Conservation (phyloP, 2,888 invertebrate species). For the Nemotelus nigrinus region DNA sequence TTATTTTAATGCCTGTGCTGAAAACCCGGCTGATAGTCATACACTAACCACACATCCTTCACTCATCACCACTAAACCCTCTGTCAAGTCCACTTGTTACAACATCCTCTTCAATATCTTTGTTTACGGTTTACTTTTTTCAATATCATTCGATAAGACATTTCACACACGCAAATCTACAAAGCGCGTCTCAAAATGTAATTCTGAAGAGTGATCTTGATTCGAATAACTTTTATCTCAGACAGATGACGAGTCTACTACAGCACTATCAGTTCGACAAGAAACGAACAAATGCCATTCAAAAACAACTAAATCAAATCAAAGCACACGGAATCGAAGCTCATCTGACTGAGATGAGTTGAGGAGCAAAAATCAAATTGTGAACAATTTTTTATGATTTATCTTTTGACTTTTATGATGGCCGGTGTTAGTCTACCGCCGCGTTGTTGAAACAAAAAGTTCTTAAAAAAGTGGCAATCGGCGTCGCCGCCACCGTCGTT, state of each 20-base stretch:
- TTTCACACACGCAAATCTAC: constrained; percentile 19
- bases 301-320: no score
- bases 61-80: background rate
- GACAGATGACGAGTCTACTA: no score
- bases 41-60: background rate
- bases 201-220: background rate
- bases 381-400: constrained; percentile 41
- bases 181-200: background rate
- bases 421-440: constrained; percentile 45
- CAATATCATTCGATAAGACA: constrained; percentile 22
- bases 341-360: background rate
- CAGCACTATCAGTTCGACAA: no score
- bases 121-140: background rate
- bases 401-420: constrained; percentile 42
- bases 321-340: background rate
- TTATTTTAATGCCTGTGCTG: no score
- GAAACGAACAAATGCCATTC: no score
- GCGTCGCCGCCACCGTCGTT: constrained; percentile 19
- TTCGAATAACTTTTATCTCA: no score
- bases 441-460: background rate
- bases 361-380: constrained; percentile 39
- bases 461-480: background rate
- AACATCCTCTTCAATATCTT: constrained; percentile 3
- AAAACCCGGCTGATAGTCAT: no score
- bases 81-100: background rate